Conservation (phyloP, 2,113 vertebrate species). For the Brevimyrus niger region DNA sequence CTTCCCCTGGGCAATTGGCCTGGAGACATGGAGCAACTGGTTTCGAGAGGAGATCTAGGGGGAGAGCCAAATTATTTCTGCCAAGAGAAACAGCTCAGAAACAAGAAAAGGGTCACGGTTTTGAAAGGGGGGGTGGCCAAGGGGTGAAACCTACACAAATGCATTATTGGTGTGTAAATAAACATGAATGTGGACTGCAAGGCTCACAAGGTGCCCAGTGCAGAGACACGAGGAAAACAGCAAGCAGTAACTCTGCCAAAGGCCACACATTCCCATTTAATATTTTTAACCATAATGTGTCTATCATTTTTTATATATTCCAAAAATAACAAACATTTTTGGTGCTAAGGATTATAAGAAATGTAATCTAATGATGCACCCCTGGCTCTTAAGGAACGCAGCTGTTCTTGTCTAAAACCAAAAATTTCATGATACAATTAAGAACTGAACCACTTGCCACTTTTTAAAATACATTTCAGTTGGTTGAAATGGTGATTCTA, state of each 20-base stretch:
- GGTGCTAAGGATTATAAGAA: not conserved
- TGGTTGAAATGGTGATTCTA: not conserved
- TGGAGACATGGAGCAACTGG: conserved; percentile 33
- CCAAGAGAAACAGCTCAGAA: not conserved
- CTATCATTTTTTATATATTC: not conserved
- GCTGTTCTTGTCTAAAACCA: not conserved
- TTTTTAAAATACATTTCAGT: not conserved
- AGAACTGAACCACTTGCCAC: not conserved
- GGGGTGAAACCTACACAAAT: not conserved
- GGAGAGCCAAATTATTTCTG: not conserved
- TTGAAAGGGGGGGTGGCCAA: not conserved
- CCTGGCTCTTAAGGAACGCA: not conserved
- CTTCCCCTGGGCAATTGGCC: conserved; percentile 64
- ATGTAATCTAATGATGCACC: not conserved
- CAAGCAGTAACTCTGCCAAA: not conserved
- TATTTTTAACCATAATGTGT: not conserved
- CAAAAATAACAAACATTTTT: not conserved
- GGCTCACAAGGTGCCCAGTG: not conserved
- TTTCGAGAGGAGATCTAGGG: not conserved
- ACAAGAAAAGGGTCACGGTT: not conserved
- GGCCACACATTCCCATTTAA: not conserved
- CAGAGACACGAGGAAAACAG: not conserved
- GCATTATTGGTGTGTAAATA: not conserved
- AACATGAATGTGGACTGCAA: not conserved
- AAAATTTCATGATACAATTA: not conserved